These are phyloP conservation scores for Lacerta agilis DNA, from an alignment of 2,797 vertebrate species.

Conservation along the genomic window DNA sequence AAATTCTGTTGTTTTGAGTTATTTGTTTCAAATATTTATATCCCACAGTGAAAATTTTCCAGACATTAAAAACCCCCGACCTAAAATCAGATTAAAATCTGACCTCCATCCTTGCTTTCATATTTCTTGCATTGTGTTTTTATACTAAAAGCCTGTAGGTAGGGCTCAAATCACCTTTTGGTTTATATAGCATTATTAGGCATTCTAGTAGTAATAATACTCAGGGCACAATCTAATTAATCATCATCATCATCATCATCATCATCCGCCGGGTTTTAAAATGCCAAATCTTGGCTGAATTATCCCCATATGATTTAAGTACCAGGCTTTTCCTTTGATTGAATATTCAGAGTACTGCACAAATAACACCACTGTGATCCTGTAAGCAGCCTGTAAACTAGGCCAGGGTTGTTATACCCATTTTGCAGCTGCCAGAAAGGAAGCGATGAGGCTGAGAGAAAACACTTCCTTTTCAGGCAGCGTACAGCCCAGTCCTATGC, in stretches of 20 bases:
- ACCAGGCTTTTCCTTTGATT: neutral
- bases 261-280: neutral
- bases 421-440: neutral
- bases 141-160: neutral
- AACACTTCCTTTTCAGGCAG: neutral
- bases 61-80: no score
- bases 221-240: neutral
- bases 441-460: neutral
- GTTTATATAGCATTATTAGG: neutral
- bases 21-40: neutral
- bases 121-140: neutral
- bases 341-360: neutral
- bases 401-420: neutral
- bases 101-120: neutral
- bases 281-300: neutral
- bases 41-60: neutral
- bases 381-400: neutral
- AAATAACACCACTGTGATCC: neutral
- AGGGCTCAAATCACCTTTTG: neutral
- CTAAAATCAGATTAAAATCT: neutral
- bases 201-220: neutral
- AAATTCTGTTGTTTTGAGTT: neutral
- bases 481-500: neutral
- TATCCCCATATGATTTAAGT: neutral
- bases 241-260: no score